phyloP scores from a whole-genome alignment of 2,888 invertebrate species.

The Oasisia sp. region DNA sequence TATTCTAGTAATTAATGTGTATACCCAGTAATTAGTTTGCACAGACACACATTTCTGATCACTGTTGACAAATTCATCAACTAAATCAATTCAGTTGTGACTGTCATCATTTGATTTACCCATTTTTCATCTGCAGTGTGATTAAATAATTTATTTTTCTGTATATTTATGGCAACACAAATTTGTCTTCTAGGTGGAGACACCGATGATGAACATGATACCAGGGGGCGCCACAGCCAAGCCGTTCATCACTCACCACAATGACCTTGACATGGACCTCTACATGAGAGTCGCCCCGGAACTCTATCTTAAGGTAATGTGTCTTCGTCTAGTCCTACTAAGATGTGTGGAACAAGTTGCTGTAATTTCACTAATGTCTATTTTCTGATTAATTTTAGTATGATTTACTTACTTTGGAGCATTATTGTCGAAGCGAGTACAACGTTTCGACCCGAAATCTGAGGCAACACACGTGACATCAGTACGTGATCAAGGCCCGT shows the following conservation, averaged over 20 bases:
- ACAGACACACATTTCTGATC: background rate
- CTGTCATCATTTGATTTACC: background rate
- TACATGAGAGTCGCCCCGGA: conserved; percentile 99
- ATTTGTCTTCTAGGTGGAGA: conserved; percentile 78
- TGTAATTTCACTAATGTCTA: background rate
- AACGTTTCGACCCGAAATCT: too few relatives aligned
- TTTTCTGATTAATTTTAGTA: too few relatives aligned
- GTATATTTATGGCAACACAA: background rate
- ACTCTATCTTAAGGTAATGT: conserved; percentile 85
- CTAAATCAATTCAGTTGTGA: background rate
- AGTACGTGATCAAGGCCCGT: too few relatives aligned
- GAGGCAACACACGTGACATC: too few relatives aligned
- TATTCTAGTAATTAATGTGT: background rate
- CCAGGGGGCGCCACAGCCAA: conserved; percentile 98
- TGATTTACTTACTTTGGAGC: too few relatives aligned
- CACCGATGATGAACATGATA: conserved; percentile 99
- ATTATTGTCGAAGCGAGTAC: too few relatives aligned
- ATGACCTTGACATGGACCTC: conserved; percentile 96
- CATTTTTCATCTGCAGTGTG: too few relatives aligned
- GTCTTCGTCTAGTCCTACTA: too few relatives aligned
- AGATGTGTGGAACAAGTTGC: background rate
- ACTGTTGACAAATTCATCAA: background rate
- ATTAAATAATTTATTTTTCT: background rate
- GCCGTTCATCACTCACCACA: conserved; percentile 98
- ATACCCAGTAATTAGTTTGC: background rate